These are phyloP conservation scores for Thunnus albacares DNA, from an alignment of 2,797 vertebrate species.

Conservation along the genomic window DNA sequence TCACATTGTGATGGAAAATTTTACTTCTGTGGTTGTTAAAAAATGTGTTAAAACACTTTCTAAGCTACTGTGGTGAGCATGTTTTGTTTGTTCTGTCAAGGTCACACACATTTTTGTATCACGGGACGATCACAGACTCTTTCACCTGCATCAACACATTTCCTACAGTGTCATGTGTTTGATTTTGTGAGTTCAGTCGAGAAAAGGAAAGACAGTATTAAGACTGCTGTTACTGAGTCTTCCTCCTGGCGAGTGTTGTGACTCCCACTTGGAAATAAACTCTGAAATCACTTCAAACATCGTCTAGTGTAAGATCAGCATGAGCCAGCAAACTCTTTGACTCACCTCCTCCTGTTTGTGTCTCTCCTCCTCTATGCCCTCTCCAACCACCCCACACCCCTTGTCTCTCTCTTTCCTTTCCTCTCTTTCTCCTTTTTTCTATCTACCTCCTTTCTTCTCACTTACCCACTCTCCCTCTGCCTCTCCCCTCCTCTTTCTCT, in stretches of 20 bases:
- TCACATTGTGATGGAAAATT: not conserved
- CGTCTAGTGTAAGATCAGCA: constrained; percentile 70
- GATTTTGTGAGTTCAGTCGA: constrained; percentile 40
- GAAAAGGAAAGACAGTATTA: constrained; percentile 35
- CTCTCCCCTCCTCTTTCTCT: constrained; percentile 74
- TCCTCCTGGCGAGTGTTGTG: constrained; percentile 55
- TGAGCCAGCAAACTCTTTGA: constrained; percentile 74
- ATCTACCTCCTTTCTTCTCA: constrained; percentile 68
- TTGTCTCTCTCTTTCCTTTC: constrained; percentile 58
- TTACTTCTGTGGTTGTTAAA: constrained; percentile 9
- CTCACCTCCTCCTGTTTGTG: constrained; percentile 65
- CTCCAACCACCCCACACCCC: constrained; percentile 50
- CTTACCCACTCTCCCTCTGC: constrained; percentile 67
- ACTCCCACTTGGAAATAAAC: constrained; percentile 71
- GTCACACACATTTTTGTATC: constrained; percentile 37
- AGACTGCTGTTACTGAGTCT: constrained; percentile 44
- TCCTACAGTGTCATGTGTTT: constrained; percentile 36
- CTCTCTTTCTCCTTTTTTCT: constrained; percentile 61
- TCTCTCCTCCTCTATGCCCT: constrained; percentile 55
- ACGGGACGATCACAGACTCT: constrained; percentile 24
- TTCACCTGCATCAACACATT: constrained; percentile 50
- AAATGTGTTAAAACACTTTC: not conserved
- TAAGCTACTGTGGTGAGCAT: constrained; percentile 1
- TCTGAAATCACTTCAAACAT: constrained; percentile 72
- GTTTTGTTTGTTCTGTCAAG: constrained; percentile 40